Base-by-base conservation (phyloP, 2,113 vertebrate species). In the Coturnix japonica region DNA sequence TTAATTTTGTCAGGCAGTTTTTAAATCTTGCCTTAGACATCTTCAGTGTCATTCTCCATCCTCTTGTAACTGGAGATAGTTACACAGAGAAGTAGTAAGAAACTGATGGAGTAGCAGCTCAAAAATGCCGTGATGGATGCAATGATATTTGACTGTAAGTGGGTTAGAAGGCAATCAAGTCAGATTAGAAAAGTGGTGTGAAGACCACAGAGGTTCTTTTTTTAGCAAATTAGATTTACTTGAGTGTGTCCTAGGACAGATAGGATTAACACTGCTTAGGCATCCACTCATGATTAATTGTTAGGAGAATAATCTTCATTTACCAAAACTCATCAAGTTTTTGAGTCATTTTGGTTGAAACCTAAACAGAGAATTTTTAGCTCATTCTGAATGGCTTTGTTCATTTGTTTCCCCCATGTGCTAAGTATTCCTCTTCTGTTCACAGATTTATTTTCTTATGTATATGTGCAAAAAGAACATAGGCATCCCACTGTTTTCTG, bases 81-180 rank as follows among this genome's bases (percentile, higher is more conserved):
- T 65, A 12, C 1, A 66, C 20, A 63, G 23, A 85, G 25, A 71
- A 66, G 1, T 20, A 75, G 30, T 21, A 60, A 70, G 19, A 37
- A 73, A 33, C 21, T 65, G 37, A 56, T 57, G n/a, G 44, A 54
- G 46, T 59, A 85, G 28, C 13, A 49, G 20, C 28, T 65, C 31
- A 64, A 49, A 25, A 43, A 33, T 43, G 6, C 59, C 16, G 8
- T n/a, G 13, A 7, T 60, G 51, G 17, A 65, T 37, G 33, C n/a
- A 13, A 2, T 53, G 35, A 35, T 0, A 0, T 37, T 59, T 43
- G 30, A 11, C 15, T 60, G 2, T 6, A 4, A 35, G 18, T 21
- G 9, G 19, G 25, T 39, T 60, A 43, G 43, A 31, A n/a, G 25
- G 18, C 15, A 69, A 16, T 23, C 2, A 1, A 44, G 15, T 59